Conservation (phyloP, 2,888 invertebrate genomes). For the Melanophora roralis region DNA sequence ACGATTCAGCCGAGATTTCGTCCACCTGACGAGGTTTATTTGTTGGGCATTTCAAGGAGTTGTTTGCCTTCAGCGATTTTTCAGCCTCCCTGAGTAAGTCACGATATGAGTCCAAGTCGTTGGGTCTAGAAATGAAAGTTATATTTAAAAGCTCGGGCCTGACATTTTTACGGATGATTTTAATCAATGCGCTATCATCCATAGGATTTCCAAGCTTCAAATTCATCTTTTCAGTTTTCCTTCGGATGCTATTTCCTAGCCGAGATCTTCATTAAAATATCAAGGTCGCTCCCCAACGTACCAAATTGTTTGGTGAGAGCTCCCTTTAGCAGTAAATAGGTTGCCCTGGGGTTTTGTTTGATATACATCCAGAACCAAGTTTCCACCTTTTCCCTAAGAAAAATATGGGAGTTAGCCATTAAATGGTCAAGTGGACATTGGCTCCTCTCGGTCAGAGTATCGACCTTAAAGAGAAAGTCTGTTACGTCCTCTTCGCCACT, state of each 20-base stretch:
- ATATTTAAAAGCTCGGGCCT: neutral
- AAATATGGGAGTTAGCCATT: neutral
- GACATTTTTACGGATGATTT: slow-evolving; percentile 7
- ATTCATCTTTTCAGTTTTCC: neutral
- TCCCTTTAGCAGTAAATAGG: neutral
- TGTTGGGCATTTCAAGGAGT: neutral
- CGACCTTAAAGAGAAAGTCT: neutral
- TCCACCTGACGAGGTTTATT: neutral
- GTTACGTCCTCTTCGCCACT: neutral
- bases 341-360: neutral
- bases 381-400: neutral
- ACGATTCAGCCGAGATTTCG: neutral
- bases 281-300: neutral
- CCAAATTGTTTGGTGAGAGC: slow-evolving; percentile 6
- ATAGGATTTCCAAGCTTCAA: neutral
- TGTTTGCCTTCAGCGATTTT: neutral
- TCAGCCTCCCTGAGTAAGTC: neutral
- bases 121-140: neutral
- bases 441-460: neutral
- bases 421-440: neutral
- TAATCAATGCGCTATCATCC: neutral
- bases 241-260: neutral
- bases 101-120: neutral
- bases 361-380: neutral
- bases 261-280: neutral